phyloP scores from a whole-genome alignment of 1,140 invertebrate species.

The Zaprionus tsacasi region DNA sequence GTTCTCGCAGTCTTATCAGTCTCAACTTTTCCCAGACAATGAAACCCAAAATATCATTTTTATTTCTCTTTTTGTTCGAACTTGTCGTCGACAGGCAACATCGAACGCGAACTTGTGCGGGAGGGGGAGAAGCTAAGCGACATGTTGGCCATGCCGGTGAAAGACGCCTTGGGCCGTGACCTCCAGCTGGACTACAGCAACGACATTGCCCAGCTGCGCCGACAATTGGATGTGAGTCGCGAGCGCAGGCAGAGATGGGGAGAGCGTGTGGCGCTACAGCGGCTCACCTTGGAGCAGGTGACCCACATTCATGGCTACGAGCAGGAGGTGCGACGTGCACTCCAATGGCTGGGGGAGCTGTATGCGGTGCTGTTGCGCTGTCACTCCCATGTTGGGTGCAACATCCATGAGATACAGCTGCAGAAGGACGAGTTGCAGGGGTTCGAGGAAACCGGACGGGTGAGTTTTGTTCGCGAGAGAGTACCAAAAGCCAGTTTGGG shows the following conservation, averaged over 20 bases:
- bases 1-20: background rate
- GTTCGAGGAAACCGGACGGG: conserved; percentile 91
- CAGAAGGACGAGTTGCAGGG: conserved; percentile 91
- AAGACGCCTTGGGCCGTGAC: conserved; percentile 91
- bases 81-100: conserved; percentile 84
- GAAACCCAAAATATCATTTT: background rate
- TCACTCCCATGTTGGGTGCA: conserved; percentile 90
- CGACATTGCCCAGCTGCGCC: conserved; percentile 89
- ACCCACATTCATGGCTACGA: conserved; percentile 91
- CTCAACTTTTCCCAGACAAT: background rate
- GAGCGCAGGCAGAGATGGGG: conserved; percentile 88
- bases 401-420: conserved; percentile 89
- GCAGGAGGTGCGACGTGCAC: conserved; percentile 90
- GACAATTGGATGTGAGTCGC: conserved; percentile 88
- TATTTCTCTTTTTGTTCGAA: background rate
- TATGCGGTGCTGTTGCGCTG: conserved; percentile 89
- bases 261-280: conserved; percentile 89
- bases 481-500: conserved; percentile 14
- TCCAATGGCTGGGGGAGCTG: conserved; percentile 90
- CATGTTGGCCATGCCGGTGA: conserved; percentile 91
- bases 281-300: conserved; percentile 91
- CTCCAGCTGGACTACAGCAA: conserved; percentile 89
- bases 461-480: conserved; percentile 76
- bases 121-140: conserved; percentile 92
- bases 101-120: conserved; percentile 89